Evolutionary conservation across 2,113 vertebrate species (phyloP).

Genomic region (Larimichthys polyactis): DNA sequence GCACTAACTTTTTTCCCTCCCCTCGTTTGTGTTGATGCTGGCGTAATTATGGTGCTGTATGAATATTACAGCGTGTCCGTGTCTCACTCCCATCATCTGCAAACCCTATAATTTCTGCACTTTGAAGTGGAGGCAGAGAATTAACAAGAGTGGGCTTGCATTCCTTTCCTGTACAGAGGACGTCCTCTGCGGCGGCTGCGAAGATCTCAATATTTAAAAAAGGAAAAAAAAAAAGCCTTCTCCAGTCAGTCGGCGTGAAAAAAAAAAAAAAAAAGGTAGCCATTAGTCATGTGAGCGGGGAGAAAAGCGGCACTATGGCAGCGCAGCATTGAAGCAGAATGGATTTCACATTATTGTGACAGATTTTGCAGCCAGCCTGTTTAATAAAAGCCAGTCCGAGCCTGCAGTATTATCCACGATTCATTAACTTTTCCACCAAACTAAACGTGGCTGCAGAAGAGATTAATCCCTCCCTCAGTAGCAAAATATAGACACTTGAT

Average conservation of each 20-base stretch:
- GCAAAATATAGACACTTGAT: conserved; percentile 23
- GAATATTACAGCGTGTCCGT: conserved; percentile 58
- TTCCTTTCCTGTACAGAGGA: conserved; percentile 45
- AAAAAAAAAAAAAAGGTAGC: conserved; percentile 12
- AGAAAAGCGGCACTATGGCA: conserved; percentile 32
- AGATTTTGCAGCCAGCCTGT: conserved; percentile 46
- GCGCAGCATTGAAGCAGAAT: conserved; percentile 33
- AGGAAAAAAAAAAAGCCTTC: background rate
- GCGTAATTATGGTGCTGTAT: conserved; percentile 58
- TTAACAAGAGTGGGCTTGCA: conserved; percentile 62
- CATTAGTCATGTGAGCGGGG: conserved; percentile 50
- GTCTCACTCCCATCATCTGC: conserved; percentile 46
- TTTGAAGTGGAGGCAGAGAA: conserved; percentile 63
- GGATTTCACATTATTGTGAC: conserved; percentile 64
- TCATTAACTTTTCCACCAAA: conserved; percentile 62
- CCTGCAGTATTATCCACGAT: conserved; percentile 63
- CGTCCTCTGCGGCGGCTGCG: conserved; percentile 43
- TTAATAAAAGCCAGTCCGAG: conserved; percentile 65
- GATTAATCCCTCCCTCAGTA: conserved; percentile 35
- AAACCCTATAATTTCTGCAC: conserved; percentile 65
- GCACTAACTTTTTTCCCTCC: background rate
- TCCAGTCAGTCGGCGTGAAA: conserved; percentile 41
- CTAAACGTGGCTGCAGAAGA: conserved; percentile 31
- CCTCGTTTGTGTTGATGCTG: conserved; percentile 43
- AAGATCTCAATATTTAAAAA: conserved; percentile 49